Evolutionary conservation across 2,113 vertebrate genomes (phyloP), one percentile per base, ranked within the genome.

Genomic region (Uria aalge): DNA sequence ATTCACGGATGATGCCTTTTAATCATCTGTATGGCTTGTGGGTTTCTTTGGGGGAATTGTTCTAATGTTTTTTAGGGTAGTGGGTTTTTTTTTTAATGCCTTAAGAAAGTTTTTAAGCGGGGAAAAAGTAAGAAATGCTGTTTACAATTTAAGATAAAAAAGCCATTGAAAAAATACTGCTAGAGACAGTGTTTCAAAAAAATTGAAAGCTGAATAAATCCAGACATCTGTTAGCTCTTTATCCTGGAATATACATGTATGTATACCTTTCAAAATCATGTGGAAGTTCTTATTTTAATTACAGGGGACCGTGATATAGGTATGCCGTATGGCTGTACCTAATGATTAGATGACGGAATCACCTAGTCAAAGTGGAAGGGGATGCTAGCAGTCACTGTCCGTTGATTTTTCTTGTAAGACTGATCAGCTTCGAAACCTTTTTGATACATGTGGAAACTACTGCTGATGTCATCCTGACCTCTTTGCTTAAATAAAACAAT

Each of bases 351-450:
- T 83, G 24, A 27, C 26, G 27, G 64, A 88, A 32, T 84, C 29
- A 34, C n/a, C 2, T 76, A 22, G 38, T 23, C 59, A n/a, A 47
- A 52, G 52, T 43, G 36, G 62, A 43, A 45, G 10, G 32, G 15
- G 19, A 67, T 75, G 19, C 32, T 23, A 13, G 20, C 62, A 56
- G 16, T 85, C 17, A 12, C 22, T 0, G 0, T 41, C 38, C 3
- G 11, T 38, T 60, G 45, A 13, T 75, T 43, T 79, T 76, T 89
- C 50, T 79, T 86, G 5, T 64, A 59, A 55, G 20, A 12, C 8
- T 69, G 15, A 47, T 76, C 2, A 9, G 18, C 32, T 66, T 85
- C 1, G 10, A 73, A 83, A 76, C 20, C 5, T 53, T 86, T 74
- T 22, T 81, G 55, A 68, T 77, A 10, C 5, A 2, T 40, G 38